Percentiles rank a stretch among this genome's conserved stretches.
These are phyloP conservation scores for Xiphorhynchus elegans DNA, from an alignment of 2,113 vertebrate species.

Conservation along the genomic window DNA sequence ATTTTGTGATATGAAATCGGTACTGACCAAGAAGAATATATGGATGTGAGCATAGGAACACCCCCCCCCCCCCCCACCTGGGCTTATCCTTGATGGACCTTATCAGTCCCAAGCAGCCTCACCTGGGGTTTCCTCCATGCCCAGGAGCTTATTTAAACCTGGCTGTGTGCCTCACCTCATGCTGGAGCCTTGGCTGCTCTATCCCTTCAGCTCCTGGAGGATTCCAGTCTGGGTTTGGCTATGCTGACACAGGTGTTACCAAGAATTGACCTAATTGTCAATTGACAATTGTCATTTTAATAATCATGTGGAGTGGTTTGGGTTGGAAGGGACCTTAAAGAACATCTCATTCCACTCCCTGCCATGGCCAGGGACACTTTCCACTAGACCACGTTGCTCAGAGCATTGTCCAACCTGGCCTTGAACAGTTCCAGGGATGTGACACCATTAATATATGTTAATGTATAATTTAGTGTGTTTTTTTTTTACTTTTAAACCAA, in stretches of 20 bases:
- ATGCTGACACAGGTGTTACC: neutral
- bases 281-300: neutral
- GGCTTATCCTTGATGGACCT: neutral
- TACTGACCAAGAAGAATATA: neutral
- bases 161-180: neutral
- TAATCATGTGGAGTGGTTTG: neutral
- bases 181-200: neutral
- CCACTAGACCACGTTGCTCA: neutral
- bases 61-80: neutral
- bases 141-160: neutral
- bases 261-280: no score
- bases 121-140: fast-evolving
- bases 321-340: neutral
- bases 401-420: neutral
- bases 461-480: no score
- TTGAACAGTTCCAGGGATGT: neutral
- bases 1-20: neutral
- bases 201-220: neutral
- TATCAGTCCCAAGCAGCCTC: neutral
- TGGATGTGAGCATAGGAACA: neutral
- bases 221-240: no score
- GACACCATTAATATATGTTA: neutral
- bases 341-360: neutral
- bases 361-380: neutral
- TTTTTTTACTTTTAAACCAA: neutral